Conservation (phyloP, 2,888 invertebrate genomes). For the Xanthostigma xanthostigma region DNA sequence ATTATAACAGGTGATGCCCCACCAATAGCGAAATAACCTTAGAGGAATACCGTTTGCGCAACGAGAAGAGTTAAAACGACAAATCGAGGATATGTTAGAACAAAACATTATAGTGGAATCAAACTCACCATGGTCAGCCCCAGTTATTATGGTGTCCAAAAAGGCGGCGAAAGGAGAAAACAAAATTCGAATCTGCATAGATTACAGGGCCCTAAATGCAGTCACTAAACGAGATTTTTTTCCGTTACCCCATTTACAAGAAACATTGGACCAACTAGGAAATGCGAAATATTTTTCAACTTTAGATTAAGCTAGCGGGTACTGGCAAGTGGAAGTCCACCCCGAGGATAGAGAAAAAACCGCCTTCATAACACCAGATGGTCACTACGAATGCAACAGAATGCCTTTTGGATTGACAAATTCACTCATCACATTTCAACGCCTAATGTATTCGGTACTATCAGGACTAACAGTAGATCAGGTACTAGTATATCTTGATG, state of each 20-base stretch:
- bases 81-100: too few relatives aligned
- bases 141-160: conserved; percentile 22
- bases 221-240: conserved; percentile 17
- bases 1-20: too few relatives aligned
- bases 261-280: conserved; percentile 17
- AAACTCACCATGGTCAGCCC: conserved; percentile 20
- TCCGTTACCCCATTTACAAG: conserved; percentile 19
- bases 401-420: too few relatives aligned
- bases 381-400: too few relatives aligned
- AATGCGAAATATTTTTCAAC: conserved; percentile 15
- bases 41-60: too few relatives aligned
- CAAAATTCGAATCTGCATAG: conserved; percentile 15
- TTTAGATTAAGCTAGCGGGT: conserved; percentile 18
- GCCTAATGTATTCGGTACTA: conserved; percentile 17
- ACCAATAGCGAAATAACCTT: too few relatives aligned
- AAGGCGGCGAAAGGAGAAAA: conserved; percentile 14
- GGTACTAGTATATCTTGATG: conserved; percentile 14
- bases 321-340: conserved; percentile 19
- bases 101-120: too few relatives aligned
- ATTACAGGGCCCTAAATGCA: conserved; percentile 18
- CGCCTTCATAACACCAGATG: too few relatives aligned
- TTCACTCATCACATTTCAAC: conserved; percentile 19
- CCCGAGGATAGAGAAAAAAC: conserved; percentile 18
- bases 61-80: too few relatives aligned
- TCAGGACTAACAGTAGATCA: conserved; percentile 14